Percentiles rank a stretch among this genome's conserved stretches.
phyloP scores from a whole-genome alignment of 1,140 invertebrate species.

The Macrobrachium nipponense region DNA sequence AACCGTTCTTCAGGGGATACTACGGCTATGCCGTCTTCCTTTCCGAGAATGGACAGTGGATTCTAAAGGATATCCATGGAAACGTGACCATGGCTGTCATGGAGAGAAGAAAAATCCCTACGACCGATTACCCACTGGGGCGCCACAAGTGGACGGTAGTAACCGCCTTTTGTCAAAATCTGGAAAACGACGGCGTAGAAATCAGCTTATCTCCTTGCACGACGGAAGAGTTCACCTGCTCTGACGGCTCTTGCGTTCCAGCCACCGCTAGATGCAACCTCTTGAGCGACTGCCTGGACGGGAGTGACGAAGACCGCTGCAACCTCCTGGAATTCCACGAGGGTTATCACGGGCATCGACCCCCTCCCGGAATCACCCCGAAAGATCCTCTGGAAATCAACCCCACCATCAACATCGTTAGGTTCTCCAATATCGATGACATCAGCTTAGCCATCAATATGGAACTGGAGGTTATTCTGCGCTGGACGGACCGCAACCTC shows the following conservation, averaged over 20 bases:
- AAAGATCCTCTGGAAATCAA: constrained; percentile 29
- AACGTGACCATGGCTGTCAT: constrained; percentile 28
- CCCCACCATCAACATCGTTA: constrained; percentile 39
- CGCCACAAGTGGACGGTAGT: constrained; percentile 19
- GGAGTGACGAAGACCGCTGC: constrained; percentile 66
- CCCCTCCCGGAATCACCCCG: constrained; percentile 30
- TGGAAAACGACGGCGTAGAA: constrained; percentile 28
- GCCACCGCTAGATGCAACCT: constrained; percentile 69
- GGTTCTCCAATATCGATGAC: constrained; percentile 47
- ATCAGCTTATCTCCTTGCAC: constrained; percentile 72
- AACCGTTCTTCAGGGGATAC: constrained; percentile 37
- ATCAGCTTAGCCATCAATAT: constrained; percentile 32
- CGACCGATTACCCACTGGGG: constrained; percentile 34
- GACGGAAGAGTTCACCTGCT: constrained; percentile 71
- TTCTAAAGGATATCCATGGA: constrained; percentile 8
- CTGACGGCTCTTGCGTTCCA: constrained; percentile 64
- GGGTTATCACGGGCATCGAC: constrained; percentile 21
- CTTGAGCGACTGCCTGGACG: constrained; percentile 72
- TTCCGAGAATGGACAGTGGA: constrained; percentile 1
- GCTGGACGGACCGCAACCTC: constrained; percentile 36
- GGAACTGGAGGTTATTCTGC: constrained; percentile 32
- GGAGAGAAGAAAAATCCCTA: constrained; percentile 2
- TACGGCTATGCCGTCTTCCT: constrained; percentile 33
- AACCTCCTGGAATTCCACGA: constrained; percentile 64
- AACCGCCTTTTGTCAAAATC: constrained; percentile 17